Conservation (phyloP, 92 coral and sea anemone genomes). For the Parazoanthus atlanticus region DNA sequence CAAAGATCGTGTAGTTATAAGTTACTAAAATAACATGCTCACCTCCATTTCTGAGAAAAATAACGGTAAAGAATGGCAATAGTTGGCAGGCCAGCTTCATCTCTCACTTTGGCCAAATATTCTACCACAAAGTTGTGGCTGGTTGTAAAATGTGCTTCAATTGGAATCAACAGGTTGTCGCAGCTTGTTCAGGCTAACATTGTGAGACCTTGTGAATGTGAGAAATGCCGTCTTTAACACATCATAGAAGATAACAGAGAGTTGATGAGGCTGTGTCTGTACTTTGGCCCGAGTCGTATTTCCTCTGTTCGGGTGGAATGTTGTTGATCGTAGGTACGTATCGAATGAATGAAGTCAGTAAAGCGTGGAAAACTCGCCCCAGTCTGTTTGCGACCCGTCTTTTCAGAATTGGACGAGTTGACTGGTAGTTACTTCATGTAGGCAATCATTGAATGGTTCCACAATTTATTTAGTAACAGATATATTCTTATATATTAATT, state of each 20-base stretch:
- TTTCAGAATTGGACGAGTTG: too few relatives aligned
- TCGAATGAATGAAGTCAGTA: neutral
- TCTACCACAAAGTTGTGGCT: neutral
- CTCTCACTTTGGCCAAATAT: neutral
- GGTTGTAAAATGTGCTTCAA: neutral
- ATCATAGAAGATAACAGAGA: too few relatives aligned
- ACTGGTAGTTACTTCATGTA: too few relatives aligned
- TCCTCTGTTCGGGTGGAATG: neutral
- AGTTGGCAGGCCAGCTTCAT: neutral
- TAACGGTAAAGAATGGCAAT: neutral
- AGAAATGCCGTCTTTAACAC: neutral
- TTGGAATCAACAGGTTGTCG: neutral
- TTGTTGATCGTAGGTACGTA: neutral
- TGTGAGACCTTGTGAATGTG: neutral
- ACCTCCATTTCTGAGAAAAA: neutral
- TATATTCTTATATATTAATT: too few relatives aligned
- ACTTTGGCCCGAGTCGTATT: neutral
- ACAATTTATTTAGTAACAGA: too few relatives aligned
- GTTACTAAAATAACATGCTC: neutral
- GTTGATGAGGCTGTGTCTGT: neutral
- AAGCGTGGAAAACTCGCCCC: neutral
- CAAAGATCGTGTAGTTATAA: neutral
- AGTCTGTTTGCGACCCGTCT: neutral
- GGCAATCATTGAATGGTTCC: too few relatives aligned
- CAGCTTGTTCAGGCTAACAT: neutral